Conservation (phyloP, 2,113 vertebrate species). For the Platycercus adscitus region DNA sequence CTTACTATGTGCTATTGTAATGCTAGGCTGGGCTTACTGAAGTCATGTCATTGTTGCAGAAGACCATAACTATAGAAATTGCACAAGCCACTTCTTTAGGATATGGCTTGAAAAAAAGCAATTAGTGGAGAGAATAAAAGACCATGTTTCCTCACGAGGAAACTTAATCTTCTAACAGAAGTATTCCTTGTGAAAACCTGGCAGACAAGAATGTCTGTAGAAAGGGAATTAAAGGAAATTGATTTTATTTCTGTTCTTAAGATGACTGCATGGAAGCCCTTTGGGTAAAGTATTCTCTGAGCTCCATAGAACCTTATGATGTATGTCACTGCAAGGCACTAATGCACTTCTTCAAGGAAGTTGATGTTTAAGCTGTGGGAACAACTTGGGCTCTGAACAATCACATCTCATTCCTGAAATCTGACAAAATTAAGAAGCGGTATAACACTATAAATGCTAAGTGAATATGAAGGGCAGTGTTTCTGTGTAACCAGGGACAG, state of each 20-base stretch:
- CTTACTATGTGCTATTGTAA: neutral
- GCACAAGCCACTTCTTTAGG: neutral
- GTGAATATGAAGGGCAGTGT: neutral
- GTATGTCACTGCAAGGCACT: neutral
- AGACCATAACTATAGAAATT: neutral
- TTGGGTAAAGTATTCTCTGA: neutral
- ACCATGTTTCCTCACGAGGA: neutral
- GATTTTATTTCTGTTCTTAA: neutral
- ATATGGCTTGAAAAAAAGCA: neutral
- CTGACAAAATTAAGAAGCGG: neutral
- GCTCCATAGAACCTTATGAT: neutral
- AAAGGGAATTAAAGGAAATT: conserved; percentile 10
- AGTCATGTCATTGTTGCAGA: neutral
- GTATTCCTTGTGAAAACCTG: neutral
- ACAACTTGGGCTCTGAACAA: neutral
- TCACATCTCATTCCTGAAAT: neutral
- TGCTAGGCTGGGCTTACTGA: neutral
- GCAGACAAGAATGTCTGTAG: neutral
- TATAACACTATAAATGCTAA: neutral
- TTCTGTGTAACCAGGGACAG: neutral
- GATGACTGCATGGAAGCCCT: neutral
- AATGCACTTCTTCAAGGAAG: neutral
- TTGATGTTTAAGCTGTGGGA: neutral
- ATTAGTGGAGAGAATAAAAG: neutral
- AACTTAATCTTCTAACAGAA: neutral